Conservation (phyloP, 1,140 invertebrate genomes). For the Penaeus indicus region DNA sequence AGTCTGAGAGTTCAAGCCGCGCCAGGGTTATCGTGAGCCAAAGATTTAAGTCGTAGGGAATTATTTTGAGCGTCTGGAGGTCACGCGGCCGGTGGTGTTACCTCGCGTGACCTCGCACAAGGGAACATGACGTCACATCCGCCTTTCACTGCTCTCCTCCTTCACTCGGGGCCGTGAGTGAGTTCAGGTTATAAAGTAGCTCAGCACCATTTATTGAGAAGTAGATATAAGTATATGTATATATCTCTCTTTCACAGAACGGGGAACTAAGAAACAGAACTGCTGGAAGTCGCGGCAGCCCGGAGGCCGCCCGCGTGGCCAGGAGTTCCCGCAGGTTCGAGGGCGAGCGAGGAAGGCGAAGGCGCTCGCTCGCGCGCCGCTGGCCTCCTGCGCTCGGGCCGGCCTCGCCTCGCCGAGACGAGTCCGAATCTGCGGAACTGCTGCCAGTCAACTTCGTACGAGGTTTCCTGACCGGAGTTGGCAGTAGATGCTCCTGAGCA, state of each 20-base stretch:
- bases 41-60: slow-evolving; percentile 15
- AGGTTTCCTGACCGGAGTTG: background rate
- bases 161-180: background rate
- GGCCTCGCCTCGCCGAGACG: no score
- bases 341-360: no score
- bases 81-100: background rate
- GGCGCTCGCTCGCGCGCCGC: no score
- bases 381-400: no score
- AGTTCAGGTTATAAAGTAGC: background rate
- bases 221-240: slow-evolving; percentile 8
- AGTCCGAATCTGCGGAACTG: no score
- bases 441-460: background rate
- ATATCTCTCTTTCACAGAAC: background rate
- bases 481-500: background rate
- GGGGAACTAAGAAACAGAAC: background rate
- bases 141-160: background rate
- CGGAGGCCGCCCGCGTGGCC: no score
- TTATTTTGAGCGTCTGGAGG: slow-evolving; percentile 6
- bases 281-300: no score
- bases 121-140: background rate
- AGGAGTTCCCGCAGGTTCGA: no score
- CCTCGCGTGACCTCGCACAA: background rate
- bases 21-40: background rate
- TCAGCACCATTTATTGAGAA: slow-evolving; percentile 41
- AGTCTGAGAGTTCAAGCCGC: background rate